phyloP scores from a whole-genome alignment of 2,888 invertebrate genomes.

The Augochlorella aurata region DNA sequence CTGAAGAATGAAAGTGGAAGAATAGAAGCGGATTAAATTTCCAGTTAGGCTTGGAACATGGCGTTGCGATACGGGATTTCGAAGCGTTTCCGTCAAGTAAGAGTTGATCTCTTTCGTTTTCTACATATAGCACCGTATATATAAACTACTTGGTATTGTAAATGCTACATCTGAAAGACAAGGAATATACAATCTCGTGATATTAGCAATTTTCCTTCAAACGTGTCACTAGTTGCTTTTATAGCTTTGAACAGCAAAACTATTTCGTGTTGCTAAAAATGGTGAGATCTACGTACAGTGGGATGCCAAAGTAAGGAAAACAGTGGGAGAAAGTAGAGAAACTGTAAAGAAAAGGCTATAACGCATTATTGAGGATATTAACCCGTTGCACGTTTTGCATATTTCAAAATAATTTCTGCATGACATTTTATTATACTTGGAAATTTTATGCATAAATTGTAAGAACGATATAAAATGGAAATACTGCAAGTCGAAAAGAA shows the following conservation, averaged over 20 bases:
- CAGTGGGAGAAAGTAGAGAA: conserved; percentile 14
- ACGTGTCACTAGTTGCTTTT: not conserved
- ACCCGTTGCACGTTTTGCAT: not conserved
- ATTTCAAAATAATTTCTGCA: too few relatives aligned
- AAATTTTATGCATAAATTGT: too few relatives aligned
- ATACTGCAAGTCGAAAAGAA: too few relatives aligned
- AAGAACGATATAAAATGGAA: too few relatives aligned
- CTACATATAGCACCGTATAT: not conserved
- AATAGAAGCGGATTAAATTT: not conserved
- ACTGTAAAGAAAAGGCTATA: not conserved
- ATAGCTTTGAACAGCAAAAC: not conserved
- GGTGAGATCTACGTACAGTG: not conserved
- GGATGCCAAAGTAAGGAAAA: conserved; percentile 23
- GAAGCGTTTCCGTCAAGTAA: not conserved
- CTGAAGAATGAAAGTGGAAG: not conserved
- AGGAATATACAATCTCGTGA: not conserved
- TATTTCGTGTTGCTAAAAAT: not conserved
- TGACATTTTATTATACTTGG: too few relatives aligned
- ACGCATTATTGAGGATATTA: conserved; percentile 5
- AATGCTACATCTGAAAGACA: not conserved
- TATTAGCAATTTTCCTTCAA: not conserved
- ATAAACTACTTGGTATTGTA: not conserved
- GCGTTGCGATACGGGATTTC: not conserved
- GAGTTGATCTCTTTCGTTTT: not conserved
- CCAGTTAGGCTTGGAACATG: not conserved